Evolutionary conservation across 2,113 vertebrate species (phyloP).

Genomic region (Anas platyrhynchos): DNA sequence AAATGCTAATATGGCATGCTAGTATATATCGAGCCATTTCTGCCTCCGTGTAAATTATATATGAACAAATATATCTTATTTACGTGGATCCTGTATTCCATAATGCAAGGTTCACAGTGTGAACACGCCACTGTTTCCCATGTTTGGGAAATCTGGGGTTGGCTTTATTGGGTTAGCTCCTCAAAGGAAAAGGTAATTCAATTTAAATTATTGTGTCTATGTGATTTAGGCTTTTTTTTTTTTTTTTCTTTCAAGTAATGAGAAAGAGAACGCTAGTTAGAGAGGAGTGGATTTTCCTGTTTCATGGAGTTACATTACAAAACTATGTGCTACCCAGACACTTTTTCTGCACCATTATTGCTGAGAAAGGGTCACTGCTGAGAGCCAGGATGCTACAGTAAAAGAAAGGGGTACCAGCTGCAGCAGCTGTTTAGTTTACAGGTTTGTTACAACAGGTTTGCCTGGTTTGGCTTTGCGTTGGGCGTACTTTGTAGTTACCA

Average conservation of each 20-base stretch:
- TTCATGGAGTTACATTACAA: not conserved
- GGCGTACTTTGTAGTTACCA: not conserved
- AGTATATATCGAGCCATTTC: not conserved
- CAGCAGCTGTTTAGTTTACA: not conserved
- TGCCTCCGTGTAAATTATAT: not conserved
- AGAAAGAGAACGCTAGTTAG: not conserved
- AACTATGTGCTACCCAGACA: rapidly evolving
- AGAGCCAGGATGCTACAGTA: not conserved
- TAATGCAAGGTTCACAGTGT: not conserved
- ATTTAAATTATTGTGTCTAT: rapidly evolving
- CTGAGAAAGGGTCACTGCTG: not conserved
- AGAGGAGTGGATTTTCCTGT: not conserved
- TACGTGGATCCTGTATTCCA: not conserved
- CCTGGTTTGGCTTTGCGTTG: not conserved
- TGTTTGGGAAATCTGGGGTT: not conserved
- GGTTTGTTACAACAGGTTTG: not conserved
- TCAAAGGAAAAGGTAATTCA: not conserved
- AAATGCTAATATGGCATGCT: not conserved
- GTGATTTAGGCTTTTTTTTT: not conserved
- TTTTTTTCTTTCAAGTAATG: not conserved
- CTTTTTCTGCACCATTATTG: not conserved
- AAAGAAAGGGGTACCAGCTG: not conserved
- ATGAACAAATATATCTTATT: not conserved
- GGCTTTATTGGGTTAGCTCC: not conserved
- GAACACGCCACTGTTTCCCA: not conserved